Percentiles rank a stretch among this genome's conserved stretches.
These are phyloP conservation scores for Drosophila triauraria DNA, from an alignment of 1,140 invertebrate species.

Conservation along the genomic window DNA sequence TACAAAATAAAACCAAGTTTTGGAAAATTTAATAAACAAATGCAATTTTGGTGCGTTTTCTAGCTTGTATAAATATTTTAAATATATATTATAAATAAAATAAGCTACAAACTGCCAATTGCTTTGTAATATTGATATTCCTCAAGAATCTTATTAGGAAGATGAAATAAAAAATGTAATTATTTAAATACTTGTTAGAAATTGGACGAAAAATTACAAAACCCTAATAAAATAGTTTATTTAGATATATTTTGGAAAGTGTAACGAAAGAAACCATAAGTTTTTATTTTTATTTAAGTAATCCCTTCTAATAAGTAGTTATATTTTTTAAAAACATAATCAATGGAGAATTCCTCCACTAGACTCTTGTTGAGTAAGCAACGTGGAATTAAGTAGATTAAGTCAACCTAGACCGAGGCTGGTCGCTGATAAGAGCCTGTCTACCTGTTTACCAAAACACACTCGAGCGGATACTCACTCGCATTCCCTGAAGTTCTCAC, in stretches of 20 bases:
- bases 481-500: not conserved
- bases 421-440: conserved; percentile 23
- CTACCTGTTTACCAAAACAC: conserved; percentile 29
- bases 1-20: not conserved
- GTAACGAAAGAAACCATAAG: not conserved
- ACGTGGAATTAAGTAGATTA: conserved; percentile 33
- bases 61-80: conserved; percentile 5
- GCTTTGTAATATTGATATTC: not conserved
- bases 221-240: not conserved
- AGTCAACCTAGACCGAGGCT: conserved; percentile 10
- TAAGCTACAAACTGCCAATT: not conserved
- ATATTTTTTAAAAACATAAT: not conserved
- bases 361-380: conserved; percentile 11
- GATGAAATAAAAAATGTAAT: not conserved
- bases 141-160: not conserved
- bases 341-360: not conserved
- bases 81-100: conserved; percentile 3
- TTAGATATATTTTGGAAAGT: not conserved
- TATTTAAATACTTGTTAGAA: not conserved
- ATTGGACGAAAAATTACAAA: not conserved
- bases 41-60: not conserved
- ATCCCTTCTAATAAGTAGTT: not conserved
- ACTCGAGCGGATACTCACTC: not conserved
- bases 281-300: not conserved
- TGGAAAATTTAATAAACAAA: not conserved